Percentiles rank a stretch among this genome's conserved stretches.
phyloP scores from a whole-genome alignment of 2,113 vertebrate species.

The Seriola dumerili region DNA sequence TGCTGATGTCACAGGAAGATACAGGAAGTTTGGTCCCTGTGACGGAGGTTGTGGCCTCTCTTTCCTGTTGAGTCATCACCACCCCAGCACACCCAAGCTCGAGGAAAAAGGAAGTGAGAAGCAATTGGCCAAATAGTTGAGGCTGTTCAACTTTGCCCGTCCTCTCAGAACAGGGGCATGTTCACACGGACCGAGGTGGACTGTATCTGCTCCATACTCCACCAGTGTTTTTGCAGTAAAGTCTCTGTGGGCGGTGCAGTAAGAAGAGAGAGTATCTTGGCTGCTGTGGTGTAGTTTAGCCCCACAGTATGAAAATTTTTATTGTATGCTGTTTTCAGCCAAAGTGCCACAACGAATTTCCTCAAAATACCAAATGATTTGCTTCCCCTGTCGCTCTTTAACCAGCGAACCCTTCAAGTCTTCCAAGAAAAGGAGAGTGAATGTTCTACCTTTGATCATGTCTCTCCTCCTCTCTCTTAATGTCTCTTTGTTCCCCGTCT shows the following conservation, averaged over 20 bases:
- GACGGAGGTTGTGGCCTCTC: constrained; percentile 31
- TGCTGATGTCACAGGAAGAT: constrained; percentile 59
- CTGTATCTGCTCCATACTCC: neutral
- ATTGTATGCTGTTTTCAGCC: neutral
- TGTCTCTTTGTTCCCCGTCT: neutral
- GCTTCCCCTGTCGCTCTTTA: neutral
- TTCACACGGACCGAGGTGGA: neutral
- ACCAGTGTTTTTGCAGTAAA: neutral
- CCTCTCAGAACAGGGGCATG: neutral
- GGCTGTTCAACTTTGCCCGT: constrained; percentile 38
- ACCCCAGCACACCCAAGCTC: neutral
- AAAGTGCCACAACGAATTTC: constrained; percentile 6
- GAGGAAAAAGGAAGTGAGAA: constrained; percentile 65
- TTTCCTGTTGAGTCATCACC: constrained; percentile 71
- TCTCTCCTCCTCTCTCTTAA: neutral
- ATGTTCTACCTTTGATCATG: constrained; percentile 15
- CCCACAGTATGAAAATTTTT: neutral
- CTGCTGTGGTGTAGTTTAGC: neutral
- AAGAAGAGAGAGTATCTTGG: neutral
- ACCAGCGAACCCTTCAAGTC: neutral
- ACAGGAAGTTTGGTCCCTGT: constrained; percentile 66
- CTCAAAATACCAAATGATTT: constrained; percentile 4
- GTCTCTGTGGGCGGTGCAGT: neutral
- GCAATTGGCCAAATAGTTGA: constrained; percentile 35
- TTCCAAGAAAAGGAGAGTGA: neutral